Percentiles rank a stretch among this genome's conserved stretches.
Evolutionary conservation across 1,140 invertebrate species (phyloP).

Genomic region (Nomia melanderi): DNA sequence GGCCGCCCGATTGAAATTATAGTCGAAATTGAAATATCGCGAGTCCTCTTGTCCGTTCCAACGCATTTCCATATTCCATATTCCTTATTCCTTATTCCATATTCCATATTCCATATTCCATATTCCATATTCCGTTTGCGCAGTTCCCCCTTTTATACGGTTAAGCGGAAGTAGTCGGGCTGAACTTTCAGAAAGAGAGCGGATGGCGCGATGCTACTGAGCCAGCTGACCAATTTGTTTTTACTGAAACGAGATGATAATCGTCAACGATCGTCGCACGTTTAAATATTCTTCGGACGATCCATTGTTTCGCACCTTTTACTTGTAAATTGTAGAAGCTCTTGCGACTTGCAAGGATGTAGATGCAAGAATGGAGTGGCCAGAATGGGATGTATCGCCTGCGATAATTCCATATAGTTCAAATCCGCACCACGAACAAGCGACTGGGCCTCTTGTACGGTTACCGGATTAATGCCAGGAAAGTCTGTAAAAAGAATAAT

Average conservation of each 20-base stretch:
- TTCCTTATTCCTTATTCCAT: too few relatives aligned
- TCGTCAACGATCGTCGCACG: not conserved
- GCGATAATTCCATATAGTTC: constrained; percentile 74
- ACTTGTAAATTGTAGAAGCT: constrained; percentile 68
- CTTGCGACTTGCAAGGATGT: constrained; percentile 78
- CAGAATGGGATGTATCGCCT: constrained; percentile 78
- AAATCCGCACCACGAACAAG: constrained; percentile 48
- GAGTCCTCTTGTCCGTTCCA: too few relatives aligned
- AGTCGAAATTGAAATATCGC: not conserved
- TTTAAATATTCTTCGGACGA: not conserved
- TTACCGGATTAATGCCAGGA: constrained; percentile 74
- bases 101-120: too few relatives aligned
- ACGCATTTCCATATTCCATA: too few relatives aligned
- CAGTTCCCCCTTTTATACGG: constrained; percentile 22
- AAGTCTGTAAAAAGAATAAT: constrained; percentile 76
- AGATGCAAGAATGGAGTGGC: constrained; percentile 76
- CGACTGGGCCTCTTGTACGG: constrained; percentile 74
- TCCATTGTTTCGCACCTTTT: constrained; percentile 66
- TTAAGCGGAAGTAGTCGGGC: constrained; percentile 71
- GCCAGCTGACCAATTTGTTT: constrained; percentile 78
- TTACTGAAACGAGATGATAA: constrained; percentile 67
- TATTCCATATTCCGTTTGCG: too few relatives aligned
- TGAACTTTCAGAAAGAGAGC: constrained; percentile 71
- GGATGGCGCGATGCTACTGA: constrained; percentile 71
- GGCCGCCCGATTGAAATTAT: not conserved